Conservation (phyloP, 1,140 invertebrate genomes). For the Drosophila sucinea region DNA sequence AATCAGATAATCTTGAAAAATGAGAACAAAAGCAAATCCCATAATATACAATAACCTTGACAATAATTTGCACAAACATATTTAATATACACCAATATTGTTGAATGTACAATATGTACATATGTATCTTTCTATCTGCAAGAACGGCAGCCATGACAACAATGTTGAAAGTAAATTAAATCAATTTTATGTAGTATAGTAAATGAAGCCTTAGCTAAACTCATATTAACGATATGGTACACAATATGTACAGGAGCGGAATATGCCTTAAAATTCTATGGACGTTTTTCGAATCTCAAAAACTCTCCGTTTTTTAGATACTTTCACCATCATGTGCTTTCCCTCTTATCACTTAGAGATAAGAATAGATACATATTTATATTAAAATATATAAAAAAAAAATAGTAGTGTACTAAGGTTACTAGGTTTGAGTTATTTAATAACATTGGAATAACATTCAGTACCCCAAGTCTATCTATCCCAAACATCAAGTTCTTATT, state of each 20-base stretch:
- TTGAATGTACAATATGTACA: conserved; percentile 30
- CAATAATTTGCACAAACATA: conserved; percentile 41
- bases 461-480: too few relatives aligned
- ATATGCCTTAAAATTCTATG: too few relatives aligned
- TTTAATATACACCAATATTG: conserved; percentile 7
- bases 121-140: conserved; percentile 10
- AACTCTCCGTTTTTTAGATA: too few relatives aligned
- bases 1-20: conserved; percentile 13
- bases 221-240: conserved; percentile 5
- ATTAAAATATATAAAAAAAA: too few relatives aligned
- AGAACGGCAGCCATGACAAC: conserved; percentile 58
- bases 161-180: conserved; percentile 72
- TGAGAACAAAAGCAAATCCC: conserved; percentile 19
- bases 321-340: too few relatives aligned
- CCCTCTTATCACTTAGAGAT: too few relatives aligned
- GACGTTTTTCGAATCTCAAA: too few relatives aligned
- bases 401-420: too few relatives aligned
- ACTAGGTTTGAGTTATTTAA: too few relatives aligned
- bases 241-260: conserved; percentile 8
- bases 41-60: conserved; percentile 56
- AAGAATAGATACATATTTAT: too few relatives aligned
- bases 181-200: conserved; percentile 52
- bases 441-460: too few relatives aligned
- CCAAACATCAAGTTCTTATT: too few relatives aligned
- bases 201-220: conserved; percentile 1